A percentile compares a stretch with the other conserved stretches of the same genome.
These are phyloP conservation scores for Athene cunicularia DNA, from an alignment of 2,113 vertebrate genomes.

Conservation along the genomic window DNA sequence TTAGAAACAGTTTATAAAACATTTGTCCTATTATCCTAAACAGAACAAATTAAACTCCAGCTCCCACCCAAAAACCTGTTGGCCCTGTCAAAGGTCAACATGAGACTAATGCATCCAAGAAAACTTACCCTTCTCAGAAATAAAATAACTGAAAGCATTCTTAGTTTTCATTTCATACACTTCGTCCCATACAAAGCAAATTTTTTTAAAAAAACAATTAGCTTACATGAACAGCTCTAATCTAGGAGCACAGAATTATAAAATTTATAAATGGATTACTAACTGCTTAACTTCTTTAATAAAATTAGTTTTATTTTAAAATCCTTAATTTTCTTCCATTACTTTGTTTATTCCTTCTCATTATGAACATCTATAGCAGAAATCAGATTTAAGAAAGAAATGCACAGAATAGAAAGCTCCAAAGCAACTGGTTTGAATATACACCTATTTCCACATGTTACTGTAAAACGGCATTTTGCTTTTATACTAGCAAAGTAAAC, in stretches of 20 bases:
- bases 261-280: neutral
- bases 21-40: slow-evolving; percentile 24
- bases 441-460: neutral
- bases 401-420: rapidly evolving
- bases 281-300: neutral
- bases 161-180: neutral
- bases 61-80: neutral
- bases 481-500: neutral
- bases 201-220: too few relatives aligned
- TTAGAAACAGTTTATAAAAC: slow-evolving; percentile 38
- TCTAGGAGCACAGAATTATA: neutral
- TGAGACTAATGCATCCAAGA: neutral
- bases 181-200: neutral
- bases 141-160: neutral
- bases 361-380: neutral
- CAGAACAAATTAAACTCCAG: neutral
- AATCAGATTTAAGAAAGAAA: neutral
- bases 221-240: neutral
- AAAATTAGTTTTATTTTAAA: neutral
- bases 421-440: neutral
- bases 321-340: neutral
- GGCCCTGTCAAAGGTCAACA: neutral
- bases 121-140: neutral
- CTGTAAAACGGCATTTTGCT: neutral
- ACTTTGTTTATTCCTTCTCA: neutral